Evolutionary conservation across 2,888 invertebrate genomes (phyloP).

Genomic region (Cantharis lateralis): DNA sequence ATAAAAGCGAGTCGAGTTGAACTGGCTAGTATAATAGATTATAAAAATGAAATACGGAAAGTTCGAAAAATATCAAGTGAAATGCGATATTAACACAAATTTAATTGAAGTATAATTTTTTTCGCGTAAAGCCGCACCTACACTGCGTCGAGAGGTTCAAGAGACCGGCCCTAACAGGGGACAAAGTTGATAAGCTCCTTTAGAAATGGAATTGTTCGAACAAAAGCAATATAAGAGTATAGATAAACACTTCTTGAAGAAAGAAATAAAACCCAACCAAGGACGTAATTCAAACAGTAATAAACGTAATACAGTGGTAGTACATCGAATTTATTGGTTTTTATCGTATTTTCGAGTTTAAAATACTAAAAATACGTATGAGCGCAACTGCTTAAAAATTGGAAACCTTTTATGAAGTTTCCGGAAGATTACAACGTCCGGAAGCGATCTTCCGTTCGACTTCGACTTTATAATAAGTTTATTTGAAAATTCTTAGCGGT

Average conservation of each 20-base stretch:
- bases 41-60: conserved; percentile 22
- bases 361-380: neutral
- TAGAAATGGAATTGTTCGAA: conserved; percentile 22
- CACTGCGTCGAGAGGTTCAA: neutral
- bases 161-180: neutral
- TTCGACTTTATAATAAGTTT: conserved; percentile 32
- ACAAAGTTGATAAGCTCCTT: conserved; percentile 25
- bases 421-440: conserved; percentile 14
- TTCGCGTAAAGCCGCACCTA: neutral
- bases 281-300: conserved; percentile 27
- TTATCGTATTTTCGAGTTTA: neutral
- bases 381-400: neutral
- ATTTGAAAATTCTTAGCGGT: conserved; percentile 30
- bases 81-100: conserved; percentile 35
- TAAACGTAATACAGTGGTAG: conserved; percentile 15
- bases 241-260: conserved; percentile 36
- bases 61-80: conserved; percentile 5
- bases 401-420: conserved; percentile 13
- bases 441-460: conserved; percentile 18
- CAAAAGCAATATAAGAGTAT: conserved; percentile 31
- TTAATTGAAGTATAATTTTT: conserved; percentile 17
- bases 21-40: conserved; percentile 25
- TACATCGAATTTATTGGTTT: conserved; percentile 1
- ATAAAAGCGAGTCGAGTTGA: conserved; percentile 25
- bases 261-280: conserved; percentile 30